Conservation (phyloP, 2,113 vertebrate genomes). For the Erpornis zantholeuca region DNA sequence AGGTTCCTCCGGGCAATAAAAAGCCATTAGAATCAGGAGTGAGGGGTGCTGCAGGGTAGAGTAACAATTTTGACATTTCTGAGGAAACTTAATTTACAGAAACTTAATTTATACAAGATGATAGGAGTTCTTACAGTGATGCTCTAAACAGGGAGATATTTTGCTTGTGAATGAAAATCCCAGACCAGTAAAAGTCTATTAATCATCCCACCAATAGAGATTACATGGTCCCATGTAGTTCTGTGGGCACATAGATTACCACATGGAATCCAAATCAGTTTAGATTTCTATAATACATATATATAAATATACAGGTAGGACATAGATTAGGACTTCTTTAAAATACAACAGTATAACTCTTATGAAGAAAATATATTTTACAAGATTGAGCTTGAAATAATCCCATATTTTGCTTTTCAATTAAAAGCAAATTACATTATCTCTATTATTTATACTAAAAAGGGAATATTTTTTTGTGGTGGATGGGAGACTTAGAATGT, state of each 20-base stretch:
- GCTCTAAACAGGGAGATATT: not conserved
- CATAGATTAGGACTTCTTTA: not conserved
- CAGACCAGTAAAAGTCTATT: not conserved
- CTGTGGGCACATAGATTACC: not conserved
- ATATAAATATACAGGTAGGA: not conserved
- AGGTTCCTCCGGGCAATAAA: conserved; percentile 13
- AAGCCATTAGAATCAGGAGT: not conserved
- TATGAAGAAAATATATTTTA: not conserved
- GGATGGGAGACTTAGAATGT: not conserved
- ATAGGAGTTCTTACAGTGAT: not conserved
- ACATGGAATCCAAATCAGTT: not conserved
- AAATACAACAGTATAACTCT: not conserved
- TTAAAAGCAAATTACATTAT: not conserved
- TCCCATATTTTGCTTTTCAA: not conserved
- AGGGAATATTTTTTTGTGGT: not conserved
- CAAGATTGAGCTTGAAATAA: not conserved
- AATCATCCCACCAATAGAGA: not conserved
- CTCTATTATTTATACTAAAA: not conserved
- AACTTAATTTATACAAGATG: not conserved
- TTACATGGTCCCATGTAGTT: fast-evolving
- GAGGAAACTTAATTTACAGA: not conserved
- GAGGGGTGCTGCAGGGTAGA: not conserved
- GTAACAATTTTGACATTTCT: not conserved
- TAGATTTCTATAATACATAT: not conserved
- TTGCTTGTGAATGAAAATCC: not conserved